A percentile compares a stretch with the other conserved stretches of the same genome.
Conservation (phyloP, 2,888 invertebrate genomes). For the Andrena chrysosceles region DNA sequence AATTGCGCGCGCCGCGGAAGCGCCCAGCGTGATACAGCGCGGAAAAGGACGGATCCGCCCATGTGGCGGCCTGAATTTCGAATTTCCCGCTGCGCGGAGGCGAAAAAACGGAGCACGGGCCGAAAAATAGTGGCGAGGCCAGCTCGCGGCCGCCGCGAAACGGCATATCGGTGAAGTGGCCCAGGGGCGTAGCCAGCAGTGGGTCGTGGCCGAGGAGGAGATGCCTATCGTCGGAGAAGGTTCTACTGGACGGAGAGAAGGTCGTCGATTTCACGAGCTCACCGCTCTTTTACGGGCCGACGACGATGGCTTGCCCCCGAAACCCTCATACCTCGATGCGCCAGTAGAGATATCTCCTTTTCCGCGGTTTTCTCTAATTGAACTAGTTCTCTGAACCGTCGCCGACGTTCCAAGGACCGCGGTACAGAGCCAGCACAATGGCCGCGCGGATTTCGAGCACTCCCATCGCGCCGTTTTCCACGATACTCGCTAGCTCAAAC, state of each 20-base stretch:
- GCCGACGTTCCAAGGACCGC: slow-evolving; percentile 58
- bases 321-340: slow-evolving; percentile 82
- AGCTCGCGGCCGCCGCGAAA: slow-evolving; percentile 33
- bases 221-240: slow-evolving; percentile 61
- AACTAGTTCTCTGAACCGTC: slow-evolving; percentile 77
- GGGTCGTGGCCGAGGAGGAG: slow-evolving; percentile 54
- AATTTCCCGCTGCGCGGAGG: slow-evolving; percentile 3
- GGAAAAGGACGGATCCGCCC: not conserved
- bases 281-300: slow-evolving; percentile 69
- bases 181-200: slow-evolving; percentile 61
- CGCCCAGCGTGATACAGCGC: not conserved
- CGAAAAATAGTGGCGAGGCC: not conserved
- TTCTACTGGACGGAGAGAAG: slow-evolving; percentile 66
- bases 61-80: not conserved
- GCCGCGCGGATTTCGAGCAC: not conserved
- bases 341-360: slow-evolving; percentile 79
- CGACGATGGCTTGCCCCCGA: slow-evolving; percentile 78
- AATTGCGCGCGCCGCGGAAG: not conserved
- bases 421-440: not conserved
- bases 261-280: slow-evolving; percentile 67
- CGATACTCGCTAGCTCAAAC: slow-evolving; percentile 7
- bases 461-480: not conserved
- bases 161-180: slow-evolving; percentile 45
- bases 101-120: slow-evolving; percentile 1
- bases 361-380: slow-evolving; percentile 82